These are phyloP conservation scores for Aurelia sp. DNA, from an alignment of 30 jellyfish, hydroid and myxozoan species.

Conservation along the genomic window DNA sequence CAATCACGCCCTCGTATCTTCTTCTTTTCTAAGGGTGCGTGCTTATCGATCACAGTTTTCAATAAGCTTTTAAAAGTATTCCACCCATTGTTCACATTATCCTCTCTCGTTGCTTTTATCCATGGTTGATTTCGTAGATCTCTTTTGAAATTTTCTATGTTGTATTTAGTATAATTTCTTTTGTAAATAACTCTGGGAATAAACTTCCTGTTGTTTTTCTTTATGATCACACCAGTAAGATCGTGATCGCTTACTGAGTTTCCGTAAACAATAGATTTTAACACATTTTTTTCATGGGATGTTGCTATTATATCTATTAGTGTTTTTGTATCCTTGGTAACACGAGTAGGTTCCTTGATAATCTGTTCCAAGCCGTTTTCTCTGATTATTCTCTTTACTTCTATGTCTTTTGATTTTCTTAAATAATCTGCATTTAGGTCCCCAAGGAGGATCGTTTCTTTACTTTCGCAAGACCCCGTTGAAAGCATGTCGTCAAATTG, in stretches of 20 bases:
- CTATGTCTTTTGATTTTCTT: constrained; percentile 28
- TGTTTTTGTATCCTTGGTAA: neutral
- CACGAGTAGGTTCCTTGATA: constrained; percentile 13
- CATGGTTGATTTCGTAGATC: constrained; percentile 18
- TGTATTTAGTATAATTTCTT: no score
- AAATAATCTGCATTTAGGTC: constrained; percentile 44
- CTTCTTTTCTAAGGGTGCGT: constrained; percentile 45
- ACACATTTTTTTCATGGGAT: neutral
- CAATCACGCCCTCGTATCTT: constrained; percentile 37
- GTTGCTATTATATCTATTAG: neutral
- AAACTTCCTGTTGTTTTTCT: no score
- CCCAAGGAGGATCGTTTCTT: constrained; percentile 42
- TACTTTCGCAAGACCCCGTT: neutral
- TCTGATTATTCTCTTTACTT: constrained; percentile 36
- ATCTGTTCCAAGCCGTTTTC: constrained; percentile 22
- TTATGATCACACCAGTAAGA: constrained; percentile 35
- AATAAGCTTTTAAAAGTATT: constrained; percentile 17
- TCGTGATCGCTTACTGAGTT: constrained; percentile 46
- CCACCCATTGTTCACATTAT: constrained; percentile 30
- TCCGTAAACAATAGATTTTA: constrained; percentile 33
- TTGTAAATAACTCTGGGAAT: no score
- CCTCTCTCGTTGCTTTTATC: constrained; percentile 46
- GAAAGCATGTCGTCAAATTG: constrained; percentile 2
- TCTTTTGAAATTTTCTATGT: no score
- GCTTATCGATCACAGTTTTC: constrained; percentile 46